Percentiles rank a stretch among this genome's conserved stretches.
phyloP scores from a whole-genome alignment of 2,797 vertebrate species.

The Brachyrhaphis roseni region DNA sequence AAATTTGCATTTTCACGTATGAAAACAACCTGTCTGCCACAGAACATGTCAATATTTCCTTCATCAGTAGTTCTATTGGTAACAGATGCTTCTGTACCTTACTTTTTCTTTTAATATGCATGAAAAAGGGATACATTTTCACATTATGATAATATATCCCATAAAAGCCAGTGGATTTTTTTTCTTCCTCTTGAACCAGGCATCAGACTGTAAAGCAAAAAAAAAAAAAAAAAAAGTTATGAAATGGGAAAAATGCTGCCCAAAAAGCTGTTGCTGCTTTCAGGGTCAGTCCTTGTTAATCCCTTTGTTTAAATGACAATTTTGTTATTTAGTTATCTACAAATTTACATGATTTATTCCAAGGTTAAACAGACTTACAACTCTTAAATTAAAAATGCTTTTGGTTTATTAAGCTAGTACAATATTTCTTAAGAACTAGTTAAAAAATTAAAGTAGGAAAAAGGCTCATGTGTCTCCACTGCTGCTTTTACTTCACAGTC shows the following conservation, averaged over 20 bases:
- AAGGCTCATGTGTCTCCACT: not conserved
- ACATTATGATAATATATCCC: not conserved
- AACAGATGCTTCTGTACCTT: not conserved
- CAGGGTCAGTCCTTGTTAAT: not conserved
- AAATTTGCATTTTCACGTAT: not conserved
- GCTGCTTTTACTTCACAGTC: not conserved
- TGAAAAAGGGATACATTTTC: not conserved
- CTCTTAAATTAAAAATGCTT: not conserved
- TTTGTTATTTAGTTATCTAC: not conserved
- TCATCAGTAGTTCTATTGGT: not conserved
- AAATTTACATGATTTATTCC: not conserved
- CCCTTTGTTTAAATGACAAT: not conserved
- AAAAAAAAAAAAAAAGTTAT: not conserved
- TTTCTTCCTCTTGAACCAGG: not conserved
- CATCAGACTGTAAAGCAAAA: not conserved
- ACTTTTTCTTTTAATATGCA: not conserved
- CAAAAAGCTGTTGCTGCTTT: not conserved
- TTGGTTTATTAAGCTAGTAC: not conserved
- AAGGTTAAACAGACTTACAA: not conserved
- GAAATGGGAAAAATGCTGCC: not conserved
- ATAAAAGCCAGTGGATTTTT: not conserved
- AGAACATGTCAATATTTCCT: not conserved
- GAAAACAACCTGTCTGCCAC: not conserved
- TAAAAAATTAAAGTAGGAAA: not conserved
- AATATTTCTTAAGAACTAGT: not conserved